Percentiles rank a stretch among this genome's conserved stretches.
Conservation (phyloP, 2,797 vertebrate genomes). For the Synaphobranchus kaupii region DNA sequence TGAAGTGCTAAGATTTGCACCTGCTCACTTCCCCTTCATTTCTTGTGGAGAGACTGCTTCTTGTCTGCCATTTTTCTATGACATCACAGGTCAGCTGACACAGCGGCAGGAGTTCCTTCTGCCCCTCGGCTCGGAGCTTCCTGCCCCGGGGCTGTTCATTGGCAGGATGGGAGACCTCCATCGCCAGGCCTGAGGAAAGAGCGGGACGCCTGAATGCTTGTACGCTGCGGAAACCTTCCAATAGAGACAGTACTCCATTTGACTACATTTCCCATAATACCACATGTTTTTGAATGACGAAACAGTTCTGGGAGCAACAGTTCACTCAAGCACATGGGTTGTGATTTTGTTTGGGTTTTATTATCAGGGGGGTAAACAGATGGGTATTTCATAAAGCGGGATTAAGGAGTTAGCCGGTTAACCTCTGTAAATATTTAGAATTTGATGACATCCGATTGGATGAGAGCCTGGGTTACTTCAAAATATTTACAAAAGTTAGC, state of each 20-base stretch:
- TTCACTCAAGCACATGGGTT: background rate
- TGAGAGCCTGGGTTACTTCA: too few relatives aligned
- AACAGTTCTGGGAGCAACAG: background rate
- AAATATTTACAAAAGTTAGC: too few relatives aligned
- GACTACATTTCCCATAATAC: conserved; percentile 4
- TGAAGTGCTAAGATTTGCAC: background rate
- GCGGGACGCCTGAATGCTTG: background rate
- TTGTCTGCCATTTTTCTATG: background rate
- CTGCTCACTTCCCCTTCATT: background rate
- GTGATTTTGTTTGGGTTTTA: background rate
- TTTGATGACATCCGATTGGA: too few relatives aligned
- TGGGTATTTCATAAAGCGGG: too few relatives aligned
- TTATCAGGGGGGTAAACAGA: too few relatives aligned
- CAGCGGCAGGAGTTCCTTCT: background rate
- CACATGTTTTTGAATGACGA: conserved; percentile 18
- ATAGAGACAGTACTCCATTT: background rate
- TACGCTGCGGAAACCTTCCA: background rate
- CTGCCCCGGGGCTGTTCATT: background rate
- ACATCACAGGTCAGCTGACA: background rate
- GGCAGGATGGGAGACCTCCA: background rate
- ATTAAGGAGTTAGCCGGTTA: too few relatives aligned
- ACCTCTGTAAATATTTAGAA: too few relatives aligned
- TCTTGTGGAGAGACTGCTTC: background rate
- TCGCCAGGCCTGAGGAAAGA: background rate
- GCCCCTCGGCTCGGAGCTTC: background rate